Percentiles rank a stretch among this genome's conserved stretches.
Evolutionary conservation across 2,888 invertebrate genomes (phyloP).

Genomic region (Pristionchus arcanus): DNA sequence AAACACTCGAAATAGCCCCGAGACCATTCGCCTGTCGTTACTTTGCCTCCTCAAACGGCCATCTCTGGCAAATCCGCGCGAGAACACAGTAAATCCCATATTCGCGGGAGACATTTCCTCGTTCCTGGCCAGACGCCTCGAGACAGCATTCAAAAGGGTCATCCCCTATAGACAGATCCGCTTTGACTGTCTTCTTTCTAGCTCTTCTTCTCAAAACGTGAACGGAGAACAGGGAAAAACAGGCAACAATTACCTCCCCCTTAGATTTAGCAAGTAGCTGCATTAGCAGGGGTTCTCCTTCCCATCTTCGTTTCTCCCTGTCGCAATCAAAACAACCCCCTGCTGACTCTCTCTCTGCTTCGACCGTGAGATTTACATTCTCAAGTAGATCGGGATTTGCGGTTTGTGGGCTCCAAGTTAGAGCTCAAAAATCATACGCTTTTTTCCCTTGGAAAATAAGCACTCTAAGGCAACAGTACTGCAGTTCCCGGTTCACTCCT

Average conservation of each 20-base stretch:
- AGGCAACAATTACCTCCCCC: slow-evolving; percentile 1
- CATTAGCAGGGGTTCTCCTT: not conserved
- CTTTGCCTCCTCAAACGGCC: not conserved
- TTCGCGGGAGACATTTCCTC: not conserved
- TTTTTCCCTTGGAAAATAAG: not conserved
- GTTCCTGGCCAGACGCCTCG: not conserved
- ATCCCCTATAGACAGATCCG: not conserved
- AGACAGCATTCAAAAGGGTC: not conserved
- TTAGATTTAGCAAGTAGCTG: not conserved
- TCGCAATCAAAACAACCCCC: slow-evolving; percentile 11
- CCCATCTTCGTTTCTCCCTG: not conserved
- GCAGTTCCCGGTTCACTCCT: slow-evolving; percentile 3
- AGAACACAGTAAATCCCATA: not conserved
- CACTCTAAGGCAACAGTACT: not conserved
- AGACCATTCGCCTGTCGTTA: not conserved
- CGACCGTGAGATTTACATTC: not conserved
- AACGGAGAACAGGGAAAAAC: not conserved
- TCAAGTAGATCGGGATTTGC: no score
- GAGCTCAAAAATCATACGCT: not conserved
- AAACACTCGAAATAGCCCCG: not conserved
- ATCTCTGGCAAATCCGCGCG: slow-evolving; percentile 17
- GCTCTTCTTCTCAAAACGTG: not conserved
- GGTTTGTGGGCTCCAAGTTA: not conserved
- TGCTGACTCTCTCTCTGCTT: not conserved
- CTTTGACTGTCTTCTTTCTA: not conserved